These are phyloP conservation scores for Enteromius afrohamiltoni DNA, from an alignment of 2,797 vertebrate genomes.

Conservation along the genomic window DNA sequence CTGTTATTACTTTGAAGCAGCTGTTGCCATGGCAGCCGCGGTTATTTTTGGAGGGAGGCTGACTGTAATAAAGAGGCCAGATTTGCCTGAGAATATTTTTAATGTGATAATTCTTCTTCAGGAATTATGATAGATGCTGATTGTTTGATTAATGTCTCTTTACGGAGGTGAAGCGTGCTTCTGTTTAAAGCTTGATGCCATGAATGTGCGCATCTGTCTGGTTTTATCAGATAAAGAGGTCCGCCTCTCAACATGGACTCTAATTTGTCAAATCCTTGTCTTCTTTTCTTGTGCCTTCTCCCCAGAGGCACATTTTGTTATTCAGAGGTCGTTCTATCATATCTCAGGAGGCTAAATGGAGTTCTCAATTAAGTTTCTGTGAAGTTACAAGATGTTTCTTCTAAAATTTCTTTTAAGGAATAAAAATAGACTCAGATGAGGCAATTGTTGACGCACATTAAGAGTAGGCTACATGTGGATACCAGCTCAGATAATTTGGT, in stretches of 20 bases:
- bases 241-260: slow-evolving; percentile 11
- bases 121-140: slow-evolving; percentile 11
- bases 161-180: not conserved
- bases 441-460: slow-evolving; percentile 3
- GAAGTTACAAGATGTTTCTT: slow-evolving; percentile 17
- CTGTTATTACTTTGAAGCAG: slow-evolving; percentile 41
- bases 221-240: slow-evolving; percentile 7
- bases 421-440: slow-evolving; percentile 8
- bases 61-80: slow-evolving; percentile 51
- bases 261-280: slow-evolving; percentile 19
- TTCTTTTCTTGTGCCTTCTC: slow-evolving; percentile 14
- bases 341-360: slow-evolving; percentile 8
- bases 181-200: not conserved
- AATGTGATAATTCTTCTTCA: slow-evolving; percentile 35
- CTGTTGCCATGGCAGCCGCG: slow-evolving; percentile 48
- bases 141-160: slow-evolving; percentile 33
- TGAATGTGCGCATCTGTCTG: not conserved
- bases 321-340: not conserved
- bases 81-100: slow-evolving; percentile 37
- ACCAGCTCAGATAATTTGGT: not conserved
- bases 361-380: slow-evolving; percentile 4
- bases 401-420: not conserved
- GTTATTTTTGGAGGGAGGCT: slow-evolving; percentile 44
- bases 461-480: not conserved
- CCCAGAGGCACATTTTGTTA: not conserved